These are phyloP conservation scores for Patella vulgata DNA, from an alignment of 1,140 invertebrate species.

Conservation along the genomic window DNA sequence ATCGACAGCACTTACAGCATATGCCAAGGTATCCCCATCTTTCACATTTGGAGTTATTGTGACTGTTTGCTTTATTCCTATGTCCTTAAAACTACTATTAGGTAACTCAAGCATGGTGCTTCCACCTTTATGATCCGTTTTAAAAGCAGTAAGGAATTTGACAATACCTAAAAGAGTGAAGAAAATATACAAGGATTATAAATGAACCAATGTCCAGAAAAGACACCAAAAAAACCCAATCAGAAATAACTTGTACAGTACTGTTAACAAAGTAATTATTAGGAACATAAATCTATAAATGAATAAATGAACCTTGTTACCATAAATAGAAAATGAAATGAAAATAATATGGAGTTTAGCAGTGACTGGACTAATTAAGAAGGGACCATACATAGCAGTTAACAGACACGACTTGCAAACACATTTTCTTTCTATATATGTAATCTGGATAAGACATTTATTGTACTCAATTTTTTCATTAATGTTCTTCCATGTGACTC, in stretches of 20 bases:
- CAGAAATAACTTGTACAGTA: not conserved
- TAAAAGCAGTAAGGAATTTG: constrained; percentile 11
- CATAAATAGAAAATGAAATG: too few relatives aligned
- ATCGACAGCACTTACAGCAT: constrained; percentile 21
- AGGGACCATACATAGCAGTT: too few relatives aligned
- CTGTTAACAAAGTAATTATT: not conserved
- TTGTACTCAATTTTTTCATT: not conserved
- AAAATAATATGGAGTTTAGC: too few relatives aligned
- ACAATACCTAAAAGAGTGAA: constrained; percentile 11
- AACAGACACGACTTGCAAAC: too few relatives aligned
- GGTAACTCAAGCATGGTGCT: not conserved
- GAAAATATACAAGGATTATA: not conserved
- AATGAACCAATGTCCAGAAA: constrained; percentile 15
- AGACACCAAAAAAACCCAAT: constrained; percentile 23
- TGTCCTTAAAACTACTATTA: not conserved
- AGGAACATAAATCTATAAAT: not conserved
- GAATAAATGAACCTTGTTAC: too few relatives aligned
- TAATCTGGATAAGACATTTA: not conserved
- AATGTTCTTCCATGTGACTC: not conserved
- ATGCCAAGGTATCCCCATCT: constrained; percentile 27
- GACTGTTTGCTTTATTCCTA: not conserved
- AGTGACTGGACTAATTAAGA: too few relatives aligned
- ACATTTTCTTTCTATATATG: too few relatives aligned
- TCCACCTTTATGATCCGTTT: constrained; percentile 13
- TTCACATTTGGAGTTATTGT: not conserved